Percentiles rank a stretch among this genome's conserved stretches.
phyloP scores from a whole-genome alignment of 2,888 invertebrate species.

The Hirtodrosophila confusa region DNA sequence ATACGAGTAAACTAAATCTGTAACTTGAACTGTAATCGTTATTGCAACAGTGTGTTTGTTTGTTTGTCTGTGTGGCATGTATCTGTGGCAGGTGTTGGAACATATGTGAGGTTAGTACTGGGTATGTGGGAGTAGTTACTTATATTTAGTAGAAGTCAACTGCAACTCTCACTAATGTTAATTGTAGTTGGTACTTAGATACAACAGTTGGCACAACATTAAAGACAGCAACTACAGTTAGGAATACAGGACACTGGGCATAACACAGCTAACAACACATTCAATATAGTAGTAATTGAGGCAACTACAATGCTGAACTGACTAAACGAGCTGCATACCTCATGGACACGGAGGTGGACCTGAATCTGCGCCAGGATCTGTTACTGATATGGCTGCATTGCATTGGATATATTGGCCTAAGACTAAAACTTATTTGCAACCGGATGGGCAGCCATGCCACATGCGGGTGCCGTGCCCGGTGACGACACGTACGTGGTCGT shows the following conservation, averaged over 20 bases:
- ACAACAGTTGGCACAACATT: conserved; percentile 36
- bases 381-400: conserved; percentile 42
- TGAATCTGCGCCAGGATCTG: conserved; percentile 12
- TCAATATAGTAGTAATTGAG: conserved; percentile 27
- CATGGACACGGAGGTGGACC: conserved; percentile 20
- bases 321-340: conserved; percentile 41
- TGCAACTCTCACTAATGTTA: conserved; percentile 54
- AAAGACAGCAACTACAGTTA: conserved; percentile 53
- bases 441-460: conserved; percentile 68
- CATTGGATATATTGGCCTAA: conserved; percentile 28
- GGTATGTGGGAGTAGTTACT: conserved; percentile 17
- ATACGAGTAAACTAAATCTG: conserved; percentile 27
- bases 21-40: conserved; percentile 7
- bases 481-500: conserved; percentile 71
- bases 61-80: conserved; percentile 24
- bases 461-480: conserved; percentile 70
- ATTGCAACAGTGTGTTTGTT: conserved; percentile 3
- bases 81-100: conserved; percentile 12
- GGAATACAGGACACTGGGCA: conserved; percentile 46
- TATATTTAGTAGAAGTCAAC: conserved; percentile 28
- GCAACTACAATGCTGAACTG: conserved; percentile 29
- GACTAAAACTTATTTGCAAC: conserved; percentile 82
- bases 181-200: conserved; percentile 2
- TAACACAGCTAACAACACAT: conserved; percentile 35
- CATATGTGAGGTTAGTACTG: conserved; percentile 16